Evolutionary conservation across 2,888 invertebrate genomes (phyloP), one percentile per base, ranked within the genome.

Genomic region (Trichogramma evanescens): DNA sequence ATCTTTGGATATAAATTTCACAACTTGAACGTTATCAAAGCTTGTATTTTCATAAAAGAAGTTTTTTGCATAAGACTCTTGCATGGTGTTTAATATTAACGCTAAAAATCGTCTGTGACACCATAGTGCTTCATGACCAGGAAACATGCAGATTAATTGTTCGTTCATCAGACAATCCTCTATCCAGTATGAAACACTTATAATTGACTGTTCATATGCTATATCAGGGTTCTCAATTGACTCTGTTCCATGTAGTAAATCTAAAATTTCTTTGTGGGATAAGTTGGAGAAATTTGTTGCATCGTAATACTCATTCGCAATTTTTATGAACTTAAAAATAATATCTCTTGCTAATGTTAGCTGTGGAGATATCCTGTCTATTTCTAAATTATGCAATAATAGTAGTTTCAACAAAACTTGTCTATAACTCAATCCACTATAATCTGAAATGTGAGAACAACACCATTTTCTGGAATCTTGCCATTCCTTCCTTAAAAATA

Each of bases 81-180:
- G 67, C 7, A 77, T 59, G 26, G 66, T 66, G 5, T 66, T 55
- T 5, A 77, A 64, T 10, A 67, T 60, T 58, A 71, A 65, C 13
- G 71, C 73, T 6, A 77, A 68, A 58, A 83, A 89, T 63, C 89
- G 80, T 69, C 91, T 81, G 72, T 93, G 90, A 74, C 86, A 88
- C 90, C 92, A 93, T 39, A 92, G 77, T 0, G 90, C 83, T 76
- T 93, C 92, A 72, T 92, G 92, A 43, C 85, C 86, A 44, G 85
- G 84, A 74, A 84, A 92, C 67, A 83, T 79, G 44, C 76, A 75
- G 62, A 90, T 82, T 61, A 89, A 78, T 63, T 86, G 85, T 71
- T 82, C 81, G 70, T 84, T 86, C 44, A 81, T 69, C n/a, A 79
- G 76, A 75, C 65, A 82, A 64, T 66, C 78, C 62, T 66, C 76